Percentiles rank a stretch among this genome's conserved stretches.
phyloP scores from a whole-genome alignment of 2,797 vertebrate species.

The Rhynchonycteris naso region DNA sequence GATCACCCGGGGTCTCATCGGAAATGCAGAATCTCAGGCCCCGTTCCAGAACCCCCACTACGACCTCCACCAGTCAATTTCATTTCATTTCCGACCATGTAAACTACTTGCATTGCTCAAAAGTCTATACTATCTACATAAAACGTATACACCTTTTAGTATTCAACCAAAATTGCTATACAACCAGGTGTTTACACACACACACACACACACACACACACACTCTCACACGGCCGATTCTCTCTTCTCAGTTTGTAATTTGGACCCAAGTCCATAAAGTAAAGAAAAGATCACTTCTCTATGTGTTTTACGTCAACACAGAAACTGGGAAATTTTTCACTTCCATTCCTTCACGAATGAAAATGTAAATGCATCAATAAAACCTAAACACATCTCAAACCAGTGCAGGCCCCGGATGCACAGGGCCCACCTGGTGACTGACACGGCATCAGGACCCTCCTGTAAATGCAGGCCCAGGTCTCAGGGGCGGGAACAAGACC shows the following conservation, averaged over 20 bases:
- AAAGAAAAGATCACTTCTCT: neutral
- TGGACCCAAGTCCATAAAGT: slow-evolving; percentile 5
- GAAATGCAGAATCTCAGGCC: slow-evolving; percentile 1
- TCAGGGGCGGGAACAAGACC: neutral
- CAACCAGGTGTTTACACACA: neutral
- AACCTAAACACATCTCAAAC: slow-evolving; percentile 22
- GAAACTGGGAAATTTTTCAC: neutral
- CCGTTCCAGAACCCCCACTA: neutral
- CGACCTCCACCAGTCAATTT: neutral
- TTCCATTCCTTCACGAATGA: slow-evolving; percentile 34
- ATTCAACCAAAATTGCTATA: slow-evolving; percentile 15
- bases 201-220: neutral
- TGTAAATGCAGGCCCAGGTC: neutral
- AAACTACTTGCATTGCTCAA: slow-evolving; percentile 1
- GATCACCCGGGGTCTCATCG: neutral
- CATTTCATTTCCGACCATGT: slow-evolving; percentile 51
- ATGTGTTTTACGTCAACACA: neutral
- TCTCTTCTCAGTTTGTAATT: slow-evolving; percentile 5
- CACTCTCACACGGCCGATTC: no score
- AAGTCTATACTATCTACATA: slow-evolving; percentile 31
- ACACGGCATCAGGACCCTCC: neutral
- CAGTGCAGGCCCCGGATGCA: neutral
- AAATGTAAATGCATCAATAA: neutral
- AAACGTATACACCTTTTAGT: neutral
- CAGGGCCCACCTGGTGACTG: neutral